Conservation (phyloP, 2,113 vertebrate genomes). For the Phrynosoma blainvillii region DNA sequence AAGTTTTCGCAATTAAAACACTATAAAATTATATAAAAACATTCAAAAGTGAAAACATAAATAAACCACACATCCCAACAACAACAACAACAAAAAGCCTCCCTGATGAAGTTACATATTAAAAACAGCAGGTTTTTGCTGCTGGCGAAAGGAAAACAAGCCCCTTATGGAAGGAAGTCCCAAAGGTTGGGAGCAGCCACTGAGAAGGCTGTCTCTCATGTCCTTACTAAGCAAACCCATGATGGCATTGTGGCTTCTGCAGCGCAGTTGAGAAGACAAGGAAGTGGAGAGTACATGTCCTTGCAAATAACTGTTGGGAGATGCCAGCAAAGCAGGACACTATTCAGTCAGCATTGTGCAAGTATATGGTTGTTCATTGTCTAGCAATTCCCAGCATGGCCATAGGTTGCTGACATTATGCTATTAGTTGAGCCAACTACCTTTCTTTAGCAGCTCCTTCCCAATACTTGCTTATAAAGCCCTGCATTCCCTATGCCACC, state of each 20-base stretch:
- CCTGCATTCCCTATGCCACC: not conserved
- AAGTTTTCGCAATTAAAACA: too few relatives aligned
- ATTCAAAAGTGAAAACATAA: too few relatives aligned
- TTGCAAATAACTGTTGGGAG: not conserved
- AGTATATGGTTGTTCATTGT: not conserved
- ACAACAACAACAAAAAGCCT: not conserved
- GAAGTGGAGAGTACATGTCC: not conserved
- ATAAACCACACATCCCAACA: too few relatives aligned
- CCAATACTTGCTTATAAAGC: not conserved
- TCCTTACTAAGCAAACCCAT: not conserved
- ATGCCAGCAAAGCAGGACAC: not conserved
- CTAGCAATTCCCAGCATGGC: not conserved
- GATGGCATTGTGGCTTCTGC: not conserved
- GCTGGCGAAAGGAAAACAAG: too few relatives aligned
- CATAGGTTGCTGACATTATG: not conserved
- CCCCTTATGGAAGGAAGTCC: too few relatives aligned
- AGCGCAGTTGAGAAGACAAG: not conserved
- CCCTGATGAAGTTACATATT: too few relatives aligned
- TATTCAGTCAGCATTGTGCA: not conserved
- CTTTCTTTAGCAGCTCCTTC: too few relatives aligned
- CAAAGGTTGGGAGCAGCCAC: too few relatives aligned
- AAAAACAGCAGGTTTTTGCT: too few relatives aligned
- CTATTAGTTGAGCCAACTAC: not conserved
- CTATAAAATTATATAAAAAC: too few relatives aligned
- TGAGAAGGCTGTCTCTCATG: too few relatives aligned